Evolutionary conservation across 1,140 invertebrate genomes (phyloP), one percentile per base, ranked within the genome.

Genomic region (Psilanteris sp.): DNA sequence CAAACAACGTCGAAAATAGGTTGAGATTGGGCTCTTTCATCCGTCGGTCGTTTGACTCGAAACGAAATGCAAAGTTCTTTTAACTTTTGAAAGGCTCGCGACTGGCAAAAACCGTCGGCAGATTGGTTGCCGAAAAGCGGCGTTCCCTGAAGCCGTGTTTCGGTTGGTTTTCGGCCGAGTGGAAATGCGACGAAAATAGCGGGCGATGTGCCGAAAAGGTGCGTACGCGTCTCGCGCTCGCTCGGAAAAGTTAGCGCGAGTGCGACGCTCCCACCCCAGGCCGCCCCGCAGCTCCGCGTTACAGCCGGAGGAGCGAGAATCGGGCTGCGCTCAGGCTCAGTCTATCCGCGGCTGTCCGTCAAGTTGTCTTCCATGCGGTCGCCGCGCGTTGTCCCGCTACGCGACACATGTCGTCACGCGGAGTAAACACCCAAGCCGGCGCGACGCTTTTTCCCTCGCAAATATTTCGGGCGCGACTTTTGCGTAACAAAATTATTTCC

Each of bases 281-380:
- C 4, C 27, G 14, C 11, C 8, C 31, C 50, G 50, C 13, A n/a
- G n/a, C 44, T 32, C 44, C 24, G 22, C n/a, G n/a, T n/a, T n/a
- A n/a, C 10, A 20, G 18, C 18, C 9, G 32, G 16, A 15, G 2
- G 54, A 72, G 61, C 70, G 54, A 44, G 37, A 70, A 70, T 68
- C 67, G 20, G 43, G 41, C 46, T 43, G 55, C 34, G 62, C 59
- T 74, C 52, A 31, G 72, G 46, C 70, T 57, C 78, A 80, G 78
- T 81, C 80, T 81, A 77, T 81, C 77, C 80, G 78, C 72, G 80
- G 68, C 78, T 78, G 80, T 81, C 74, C 78, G 77, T 79, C 77
- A 81, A 81, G 80, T 59, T 77, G 66, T 77, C 59, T 75, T 74
- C 52, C 68, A 66, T 48, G 48, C 26, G 59, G 68, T 70, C 61